phyloP scores from a whole-genome alignment of 2,113 vertebrate species.

The Solea senegalensis region DNA sequence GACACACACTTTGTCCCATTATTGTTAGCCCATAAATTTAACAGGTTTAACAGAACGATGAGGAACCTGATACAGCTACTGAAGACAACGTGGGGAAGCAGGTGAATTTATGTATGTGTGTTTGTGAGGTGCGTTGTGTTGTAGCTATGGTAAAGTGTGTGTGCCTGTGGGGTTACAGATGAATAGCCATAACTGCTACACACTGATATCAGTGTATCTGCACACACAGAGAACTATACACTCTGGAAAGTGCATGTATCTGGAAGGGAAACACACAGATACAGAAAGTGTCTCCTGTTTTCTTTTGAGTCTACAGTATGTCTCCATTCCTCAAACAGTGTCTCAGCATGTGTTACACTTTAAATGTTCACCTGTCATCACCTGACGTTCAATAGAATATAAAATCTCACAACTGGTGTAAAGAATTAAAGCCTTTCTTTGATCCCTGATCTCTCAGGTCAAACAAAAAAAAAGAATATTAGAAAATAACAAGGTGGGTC shows the following conservation, averaged over 20 bases:
- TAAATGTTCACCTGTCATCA: slow-evolving; percentile 2
- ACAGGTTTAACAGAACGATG: slow-evolving; percentile 68
- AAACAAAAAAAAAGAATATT: background rate
- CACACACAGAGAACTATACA: slow-evolving; percentile 38
- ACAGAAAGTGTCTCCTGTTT: slow-evolving; percentile 26
- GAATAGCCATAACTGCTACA: slow-evolving; percentile 50
- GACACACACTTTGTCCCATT: slow-evolving; percentile 77
- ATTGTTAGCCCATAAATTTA: slow-evolving; percentile 79
- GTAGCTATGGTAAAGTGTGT: slow-evolving; percentile 31
- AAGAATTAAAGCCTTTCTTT: slow-evolving; percentile 38
- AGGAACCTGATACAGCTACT: slow-evolving; percentile 56
- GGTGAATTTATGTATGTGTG: slow-evolving; percentile 71
- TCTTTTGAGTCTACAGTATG: background rate
- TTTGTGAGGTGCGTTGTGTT: slow-evolving; percentile 48
- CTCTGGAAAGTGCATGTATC: slow-evolving; percentile 27
- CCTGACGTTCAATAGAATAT: background rate
- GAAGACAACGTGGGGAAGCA: slow-evolving; percentile 62
- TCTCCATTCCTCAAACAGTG: slow-evolving; percentile 1
- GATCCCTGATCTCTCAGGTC: background rate
- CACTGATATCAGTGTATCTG: slow-evolving; percentile 54
- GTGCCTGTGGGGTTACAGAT: slow-evolving; percentile 51
- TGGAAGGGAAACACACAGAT: slow-evolving; percentile 22
- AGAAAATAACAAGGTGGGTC: slow-evolving; percentile 27
- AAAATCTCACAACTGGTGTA: slow-evolving; percentile 1
- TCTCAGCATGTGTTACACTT: background rate